phyloP scores from a whole-genome alignment of 2,888 invertebrate species.

The Oscheius sp. region DNA sequence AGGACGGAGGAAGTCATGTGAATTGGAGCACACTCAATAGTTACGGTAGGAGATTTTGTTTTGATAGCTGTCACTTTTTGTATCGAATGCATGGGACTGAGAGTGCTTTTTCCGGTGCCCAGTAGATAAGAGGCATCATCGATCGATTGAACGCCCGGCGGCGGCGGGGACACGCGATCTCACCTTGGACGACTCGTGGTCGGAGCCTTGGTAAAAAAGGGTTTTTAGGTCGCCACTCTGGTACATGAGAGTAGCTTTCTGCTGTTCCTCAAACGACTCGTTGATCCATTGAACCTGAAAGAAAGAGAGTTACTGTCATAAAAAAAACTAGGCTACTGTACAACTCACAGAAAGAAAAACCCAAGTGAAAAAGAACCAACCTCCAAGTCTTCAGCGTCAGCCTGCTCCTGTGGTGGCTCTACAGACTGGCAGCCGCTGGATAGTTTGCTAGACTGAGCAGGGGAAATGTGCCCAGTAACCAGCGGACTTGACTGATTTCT shows the following conservation, averaged over 20 bases:
- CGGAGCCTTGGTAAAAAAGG: conserved; percentile 36
- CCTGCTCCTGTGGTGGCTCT: conserved; percentile 25
- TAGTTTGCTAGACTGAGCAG: conserved; percentile 27
- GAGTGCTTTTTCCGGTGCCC: conserved; percentile 23
- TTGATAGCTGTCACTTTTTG: conserved; percentile 1
- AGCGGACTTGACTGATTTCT: conserved; percentile 36
- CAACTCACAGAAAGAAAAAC: neutral
- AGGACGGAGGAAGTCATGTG: conserved; percentile 24
- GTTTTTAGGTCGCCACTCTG: conserved; percentile 36
- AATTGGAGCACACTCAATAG: neutral
- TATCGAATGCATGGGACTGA: conserved; percentile 7
- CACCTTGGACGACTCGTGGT: conserved; percentile 36
- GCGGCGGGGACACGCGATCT: conserved; percentile 21
- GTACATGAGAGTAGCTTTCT: conserved; percentile 35
- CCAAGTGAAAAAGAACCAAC: neutral
- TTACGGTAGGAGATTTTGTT: conserved; percentile 8
- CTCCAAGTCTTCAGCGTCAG: conserved; percentile 34
- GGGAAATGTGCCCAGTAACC: conserved; percentile 24
- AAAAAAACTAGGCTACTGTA: neutral
- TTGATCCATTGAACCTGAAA: conserved; percentile 42
- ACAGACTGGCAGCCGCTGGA: conserved; percentile 33
- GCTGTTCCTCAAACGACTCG: conserved; percentile 38
- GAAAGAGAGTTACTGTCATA: conserved; percentile 2
- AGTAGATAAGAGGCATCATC: conserved; percentile 34
- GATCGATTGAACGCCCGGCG: conserved; percentile 29